A percentile compares a stretch with the other conserved stretches of the same genome.
phyloP scores from a whole-genome alignment of 2,113 vertebrate species.

The Muscicapa adusta region DNA sequence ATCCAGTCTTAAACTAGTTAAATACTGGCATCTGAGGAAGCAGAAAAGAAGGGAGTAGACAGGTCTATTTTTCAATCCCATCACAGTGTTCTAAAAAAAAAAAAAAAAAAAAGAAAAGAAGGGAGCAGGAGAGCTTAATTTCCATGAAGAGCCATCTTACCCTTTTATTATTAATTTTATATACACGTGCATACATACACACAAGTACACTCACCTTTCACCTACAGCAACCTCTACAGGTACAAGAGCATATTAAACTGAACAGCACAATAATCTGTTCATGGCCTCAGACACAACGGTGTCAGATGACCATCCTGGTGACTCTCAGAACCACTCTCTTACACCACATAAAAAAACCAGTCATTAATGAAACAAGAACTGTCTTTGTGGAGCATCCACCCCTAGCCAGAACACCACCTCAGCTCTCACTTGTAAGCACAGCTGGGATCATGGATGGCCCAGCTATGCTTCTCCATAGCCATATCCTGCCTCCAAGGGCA shows the following conservation, averaged over 20 bases:
- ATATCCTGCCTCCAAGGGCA: neutral
- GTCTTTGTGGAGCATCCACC: neutral
- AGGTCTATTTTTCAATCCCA: neutral
- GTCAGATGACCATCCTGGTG: neutral
- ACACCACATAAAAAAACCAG: neutral
- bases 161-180: neutral
- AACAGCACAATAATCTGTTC: neutral
- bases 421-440: neutral
- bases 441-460: neutral
- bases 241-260: neutral
- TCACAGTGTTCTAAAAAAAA: neutral
- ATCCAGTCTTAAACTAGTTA: conserved; percentile 2
- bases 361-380: neutral
- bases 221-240: neutral
- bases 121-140: neutral
- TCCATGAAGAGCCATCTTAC: neutral
- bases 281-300: neutral
- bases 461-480: neutral
- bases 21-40: neutral
- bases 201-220: neutral
- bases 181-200: neutral
- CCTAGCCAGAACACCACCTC: neutral
- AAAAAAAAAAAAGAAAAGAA: no score
- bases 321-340: neutral
- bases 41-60: neutral